Base-by-base conservation (phyloP, 2,113 vertebrate species). In the Pelecanoides urinatrix region DNA sequence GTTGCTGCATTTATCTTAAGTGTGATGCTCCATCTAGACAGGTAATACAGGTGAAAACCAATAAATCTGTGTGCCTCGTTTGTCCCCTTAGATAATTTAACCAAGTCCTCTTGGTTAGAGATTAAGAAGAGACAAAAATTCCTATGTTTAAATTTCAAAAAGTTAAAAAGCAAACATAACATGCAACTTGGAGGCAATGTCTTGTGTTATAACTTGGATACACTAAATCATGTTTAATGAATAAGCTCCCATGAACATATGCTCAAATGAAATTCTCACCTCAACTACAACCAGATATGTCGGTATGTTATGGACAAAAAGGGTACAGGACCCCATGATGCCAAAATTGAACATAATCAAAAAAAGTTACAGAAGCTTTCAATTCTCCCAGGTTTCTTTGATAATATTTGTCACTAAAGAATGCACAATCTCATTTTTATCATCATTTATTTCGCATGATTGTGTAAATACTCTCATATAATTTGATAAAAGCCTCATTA, bases 301-400 rank as follows among this genome's bases (percentile, higher is more conserved):
- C 2, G 0, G 3, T 7, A 49, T 26, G 26, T 52, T 70, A 59
- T 3, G 4, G 23, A 70, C 2, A 34, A n/a, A 67, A 26, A 4
- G 13, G 7, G 5, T 13, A 70, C 14, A 58, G 27, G 30, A 55
- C 7, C 20, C 7, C 26, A 61, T 3, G 9, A 40, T 12, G 9
- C 36, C 52, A 58, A 89, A 76, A 53, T 0, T 26, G 12, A 56
- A 52, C 8, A 32, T 11, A 63, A 76, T 6, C 3, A 45, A 45
- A 3, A 20, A 20, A 65, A 61, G 8, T 80, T 73, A 56, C 50
- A 67, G 44, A 52, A 86, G 10, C 9, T 81, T 92, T 81, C 14
- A 30, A 12, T 40, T 78, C n/a, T 59, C 49, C 26, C 65, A 36
- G 9, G 13, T 53, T 80, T 71, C 73, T 82, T 13, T 13, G 3